Evolutionary conservation across 2,888 invertebrate genomes (phyloP).

Genomic region (Philereme vetulata): DNA sequence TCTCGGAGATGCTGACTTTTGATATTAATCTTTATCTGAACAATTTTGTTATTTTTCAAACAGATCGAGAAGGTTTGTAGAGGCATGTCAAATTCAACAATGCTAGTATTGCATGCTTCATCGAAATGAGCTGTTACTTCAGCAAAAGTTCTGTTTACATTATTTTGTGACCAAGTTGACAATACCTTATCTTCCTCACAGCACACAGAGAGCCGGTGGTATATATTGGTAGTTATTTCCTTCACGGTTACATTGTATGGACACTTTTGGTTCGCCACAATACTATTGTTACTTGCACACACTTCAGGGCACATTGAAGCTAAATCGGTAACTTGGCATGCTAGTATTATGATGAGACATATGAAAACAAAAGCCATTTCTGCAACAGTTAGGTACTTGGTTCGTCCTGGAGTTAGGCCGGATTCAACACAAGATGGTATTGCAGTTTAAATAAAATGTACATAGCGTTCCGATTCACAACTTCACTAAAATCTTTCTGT

Average conservation of each 20-base stretch:
- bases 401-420: slow-evolving; percentile 56
- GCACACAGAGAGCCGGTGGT: slow-evolving; percentile 56
- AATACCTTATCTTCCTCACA: slow-evolving; percentile 58
- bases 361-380: slow-evolving; percentile 72
- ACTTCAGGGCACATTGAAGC: slow-evolving; percentile 62
- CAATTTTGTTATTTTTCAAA: slow-evolving; percentile 64
- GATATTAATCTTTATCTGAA: slow-evolving; percentile 59
- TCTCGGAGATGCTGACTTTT: slow-evolving; percentile 71
- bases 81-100: slow-evolving; percentile 58
- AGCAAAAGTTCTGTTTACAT: slow-evolving; percentile 63
- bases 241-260: slow-evolving; percentile 66
- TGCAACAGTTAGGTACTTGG: slow-evolving; percentile 43
- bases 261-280: slow-evolving; percentile 61
- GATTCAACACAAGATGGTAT: slow-evolving; percentile 68
- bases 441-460: slow-evolving; percentile 57
- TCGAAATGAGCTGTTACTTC: slow-evolving; percentile 57
- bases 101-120: slow-evolving; percentile 58
- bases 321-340: slow-evolving; percentile 64
- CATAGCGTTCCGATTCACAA: slow-evolving; percentile 58
- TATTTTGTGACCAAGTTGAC: slow-evolving; percentile 52
- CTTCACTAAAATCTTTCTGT: slow-evolving; percentile 52
- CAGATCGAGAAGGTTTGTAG: slow-evolving; percentile 62
- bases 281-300: slow-evolving; percentile 58
- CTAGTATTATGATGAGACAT: slow-evolving; percentile 64
- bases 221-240: slow-evolving; percentile 56